Percentiles rank a stretch among this genome's conserved stretches.
Conservation (phyloP, 2,888 invertebrate genomes). For the Cistogaster globosa region DNA sequence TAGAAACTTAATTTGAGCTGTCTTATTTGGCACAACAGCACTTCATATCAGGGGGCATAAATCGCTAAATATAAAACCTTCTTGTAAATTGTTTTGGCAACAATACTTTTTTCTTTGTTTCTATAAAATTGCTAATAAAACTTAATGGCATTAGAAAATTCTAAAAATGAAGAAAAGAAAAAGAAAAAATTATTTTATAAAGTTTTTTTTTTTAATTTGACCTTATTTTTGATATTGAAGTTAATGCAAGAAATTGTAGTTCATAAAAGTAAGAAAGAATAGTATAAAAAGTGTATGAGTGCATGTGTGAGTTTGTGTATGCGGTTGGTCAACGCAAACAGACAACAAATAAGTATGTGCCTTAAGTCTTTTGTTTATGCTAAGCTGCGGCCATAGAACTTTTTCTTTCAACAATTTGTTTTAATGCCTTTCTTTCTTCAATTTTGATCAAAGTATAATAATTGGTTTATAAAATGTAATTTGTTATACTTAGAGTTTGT, state of each 20-base stretch:
- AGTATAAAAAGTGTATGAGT: background rate
- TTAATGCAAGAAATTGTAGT: background rate
- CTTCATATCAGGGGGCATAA: constrained; percentile 36
- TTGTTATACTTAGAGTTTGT: constrained; percentile 10
- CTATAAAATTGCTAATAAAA: constrained; percentile 8
- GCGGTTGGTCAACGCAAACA: background rate
- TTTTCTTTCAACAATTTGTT: constrained; percentile 16
- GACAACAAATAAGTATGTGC: constrained; percentile 24
- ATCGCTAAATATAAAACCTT: constrained; percentile 38
- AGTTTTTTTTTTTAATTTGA: constrained; percentile 56
- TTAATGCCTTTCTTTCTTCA: background rate
- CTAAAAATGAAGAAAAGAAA: background rate
- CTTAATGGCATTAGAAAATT: constrained; percentile 16
- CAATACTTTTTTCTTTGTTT: constrained; percentile 26
- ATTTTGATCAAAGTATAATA: constrained; percentile 33
- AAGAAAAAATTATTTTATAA: constrained; percentile 1
- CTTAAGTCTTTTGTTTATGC: constrained; percentile 65
- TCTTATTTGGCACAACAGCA: constrained; percentile 45
- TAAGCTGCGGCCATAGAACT: constrained; percentile 23
- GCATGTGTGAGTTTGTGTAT: background rate
- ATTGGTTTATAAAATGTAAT: constrained; percentile 43
- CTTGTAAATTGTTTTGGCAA: constrained; percentile 60
- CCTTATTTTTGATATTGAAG: constrained; percentile 47
- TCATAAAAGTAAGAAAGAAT: background rate
- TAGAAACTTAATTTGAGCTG: background rate